Percentiles rank a stretch among this genome's conserved stretches.
These are phyloP conservation scores for Cantharis rufa DNA, from an alignment of 2,888 invertebrate genomes.

Conservation along the genomic window DNA sequence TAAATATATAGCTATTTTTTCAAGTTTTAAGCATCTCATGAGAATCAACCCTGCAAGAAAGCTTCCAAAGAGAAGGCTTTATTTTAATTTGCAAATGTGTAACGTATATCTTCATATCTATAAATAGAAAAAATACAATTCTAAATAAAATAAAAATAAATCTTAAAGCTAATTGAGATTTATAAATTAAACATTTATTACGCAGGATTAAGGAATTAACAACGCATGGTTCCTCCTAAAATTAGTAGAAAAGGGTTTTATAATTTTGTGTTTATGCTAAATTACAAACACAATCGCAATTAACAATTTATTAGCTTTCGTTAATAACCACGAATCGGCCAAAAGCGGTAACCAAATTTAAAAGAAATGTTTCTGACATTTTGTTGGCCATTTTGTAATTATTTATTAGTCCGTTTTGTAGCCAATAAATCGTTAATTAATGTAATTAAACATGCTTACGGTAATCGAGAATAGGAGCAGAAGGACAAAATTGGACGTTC, in stretches of 20 bases:
- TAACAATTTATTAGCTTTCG: background rate
- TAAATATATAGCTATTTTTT: conserved; percentile 1
- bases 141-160: background rate
- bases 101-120: background rate
- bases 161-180: background rate
- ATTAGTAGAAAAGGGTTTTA: background rate
- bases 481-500: too few species aligned
- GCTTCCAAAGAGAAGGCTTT: background rate
- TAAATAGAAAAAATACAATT: background rate
- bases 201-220: background rate
- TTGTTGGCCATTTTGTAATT: too few species aligned
- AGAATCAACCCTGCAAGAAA: background rate
- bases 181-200: background rate
- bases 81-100: background rate
- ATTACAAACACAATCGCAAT: background rate
- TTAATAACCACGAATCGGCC: background rate
- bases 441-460: too few species aligned
- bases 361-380: too few species aligned
- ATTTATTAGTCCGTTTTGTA: too few species aligned
- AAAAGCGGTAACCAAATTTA: background rate
- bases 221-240: background rate
- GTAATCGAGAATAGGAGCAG: too few species aligned
- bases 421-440: too few species aligned
- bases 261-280: background rate
- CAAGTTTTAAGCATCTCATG: background rate